Conservation (phyloP, 1,140 invertebrate species). For the Dreissena polymorpha region DNA sequence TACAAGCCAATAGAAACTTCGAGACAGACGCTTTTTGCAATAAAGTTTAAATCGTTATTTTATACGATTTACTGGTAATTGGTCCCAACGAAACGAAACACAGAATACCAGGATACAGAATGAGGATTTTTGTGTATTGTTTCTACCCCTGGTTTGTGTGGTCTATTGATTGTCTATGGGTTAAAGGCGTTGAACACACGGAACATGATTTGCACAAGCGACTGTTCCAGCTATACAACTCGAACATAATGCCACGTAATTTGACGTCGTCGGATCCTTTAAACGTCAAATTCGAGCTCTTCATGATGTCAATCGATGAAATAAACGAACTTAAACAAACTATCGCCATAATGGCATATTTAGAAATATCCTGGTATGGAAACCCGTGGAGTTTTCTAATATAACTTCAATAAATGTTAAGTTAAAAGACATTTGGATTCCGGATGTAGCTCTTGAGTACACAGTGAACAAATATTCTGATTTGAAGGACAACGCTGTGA, state of each 20-base stretch:
- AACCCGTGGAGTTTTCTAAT: conserved; percentile 1
- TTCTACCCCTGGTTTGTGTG: too few species aligned
- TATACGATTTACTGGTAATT: too few species aligned
- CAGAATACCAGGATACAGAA: too few species aligned
- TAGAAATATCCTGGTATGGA: conserved; percentile 32
- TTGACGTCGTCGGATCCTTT: background rate
- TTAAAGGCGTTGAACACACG: background rate
- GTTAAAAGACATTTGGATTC: conserved; percentile 30
- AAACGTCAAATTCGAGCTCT: conserved; percentile 12
- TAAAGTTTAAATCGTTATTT: too few species aligned
- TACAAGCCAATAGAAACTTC: too few species aligned
- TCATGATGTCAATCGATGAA: conserved; percentile 22
- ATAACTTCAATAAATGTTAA: conserved; percentile 27
- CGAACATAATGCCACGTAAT: conserved; percentile 23
- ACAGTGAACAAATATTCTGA: conserved; percentile 20
- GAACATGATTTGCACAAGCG: background rate
- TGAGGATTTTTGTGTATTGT: too few species aligned
- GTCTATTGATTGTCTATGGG: too few species aligned
- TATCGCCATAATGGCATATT: conserved; percentile 9
- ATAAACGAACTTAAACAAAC: conserved; percentile 21
- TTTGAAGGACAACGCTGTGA: background rate
- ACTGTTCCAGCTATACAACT: conserved; percentile 28
- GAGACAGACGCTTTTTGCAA: too few species aligned
- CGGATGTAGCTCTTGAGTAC: conserved; percentile 25
- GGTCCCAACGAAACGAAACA: too few species aligned